Base-by-base conservation (phyloP, 2,113 vertebrate genomes). In the Oncorhynchus kisutch region DNA sequence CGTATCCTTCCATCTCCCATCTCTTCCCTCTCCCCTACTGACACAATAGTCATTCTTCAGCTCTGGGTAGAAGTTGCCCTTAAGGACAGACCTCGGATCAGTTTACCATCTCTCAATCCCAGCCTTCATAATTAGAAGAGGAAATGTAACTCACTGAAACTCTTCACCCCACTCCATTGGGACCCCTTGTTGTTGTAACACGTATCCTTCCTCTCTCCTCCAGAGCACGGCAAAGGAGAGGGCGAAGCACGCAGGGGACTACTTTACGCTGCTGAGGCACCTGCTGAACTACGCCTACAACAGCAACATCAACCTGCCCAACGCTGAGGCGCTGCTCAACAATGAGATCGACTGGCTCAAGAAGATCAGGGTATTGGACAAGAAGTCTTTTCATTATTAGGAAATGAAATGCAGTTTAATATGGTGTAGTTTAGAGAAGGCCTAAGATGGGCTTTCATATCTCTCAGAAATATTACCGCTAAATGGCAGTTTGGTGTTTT, bases 341-440 rank as follows among this genome's bases (percentile, higher is more conserved):
- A 96, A 96, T 87, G 95, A 96, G 91, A 96, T 96, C 60, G 96
- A 96, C 85, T 96, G 96, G 96, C 93, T 96, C 74, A 96, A 96
- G 39, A 70, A 24, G 68, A 70, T 70, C 68, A 70, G 68, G 68
- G 68, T 70, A 22, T 5, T 34, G 5, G 6, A 18, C 31, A 31
- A 22, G 22, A 18, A 14, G 4, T 29, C 4, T 54, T 18, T 18
- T 54, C 3, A 54, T 16, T 54, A 3, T 54, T 54, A 16, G 14
- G 8, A 54, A 9, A 45, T 45, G 9, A 45, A 45, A 45, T 45
- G 39, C 39, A 45, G 9, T 45, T 45, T 45, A 45, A 45, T 45
- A 45, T 45, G 39, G 1, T 54, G 51, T 18, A 54, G 51, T 54
- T 16, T 54, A 54, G 8, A 64, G 20, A n/a, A 22, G 60, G 1